A percentile compares a stretch with the other conserved stretches of the same genome.
Conservation (phyloP, 2,888 invertebrate species). For the Tetropium fuscum region DNA sequence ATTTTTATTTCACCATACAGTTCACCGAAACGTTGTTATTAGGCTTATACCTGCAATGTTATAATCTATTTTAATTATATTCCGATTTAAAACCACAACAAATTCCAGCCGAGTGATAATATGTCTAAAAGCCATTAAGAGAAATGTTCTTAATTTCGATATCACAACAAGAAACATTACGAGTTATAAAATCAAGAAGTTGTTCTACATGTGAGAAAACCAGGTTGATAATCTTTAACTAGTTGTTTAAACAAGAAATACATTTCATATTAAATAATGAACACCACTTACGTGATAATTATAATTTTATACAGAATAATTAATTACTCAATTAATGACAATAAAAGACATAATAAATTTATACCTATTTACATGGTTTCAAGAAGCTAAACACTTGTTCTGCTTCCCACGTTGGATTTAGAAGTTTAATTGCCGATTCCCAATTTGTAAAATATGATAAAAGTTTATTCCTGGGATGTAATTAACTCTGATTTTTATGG, state of each 20-base stretch:
- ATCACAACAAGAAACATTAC: conserved; percentile 52
- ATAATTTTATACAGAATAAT: conserved; percentile 33
- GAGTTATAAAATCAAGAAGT: conserved; percentile 55
- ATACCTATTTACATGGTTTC: conserved; percentile 31
- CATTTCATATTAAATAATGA: conserved; percentile 34
- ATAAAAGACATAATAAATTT: conserved; percentile 29
- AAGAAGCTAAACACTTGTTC: conserved; percentile 32
- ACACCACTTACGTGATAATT: conserved; percentile 35
- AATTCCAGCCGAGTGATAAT: conserved; percentile 41
- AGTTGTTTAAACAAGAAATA: conserved; percentile 42
- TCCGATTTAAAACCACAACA: conserved; percentile 39
- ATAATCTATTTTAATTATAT: conserved; percentile 48
- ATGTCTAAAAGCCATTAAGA: conserved; percentile 39
- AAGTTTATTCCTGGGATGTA: conserved; percentile 6
- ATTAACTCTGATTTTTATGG: too few species aligned
- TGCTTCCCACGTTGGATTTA: conserved; percentile 30
- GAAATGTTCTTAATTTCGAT: conserved; percentile 50
- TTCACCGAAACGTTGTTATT: conserved; percentile 27
- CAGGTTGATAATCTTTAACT: conserved; percentile 47
- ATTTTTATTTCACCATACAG: conserved; percentile 24
- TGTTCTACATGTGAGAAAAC: conserved; percentile 52
- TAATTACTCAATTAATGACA: conserved; percentile 36
- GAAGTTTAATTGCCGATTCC: background rate
- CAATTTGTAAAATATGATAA: conserved; percentile 8
- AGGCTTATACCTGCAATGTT: conserved; percentile 22